These are phyloP conservation scores for Erebia epiphron DNA, from an alignment of 2,888 invertebrate species.

Conservation along the genomic window DNA sequence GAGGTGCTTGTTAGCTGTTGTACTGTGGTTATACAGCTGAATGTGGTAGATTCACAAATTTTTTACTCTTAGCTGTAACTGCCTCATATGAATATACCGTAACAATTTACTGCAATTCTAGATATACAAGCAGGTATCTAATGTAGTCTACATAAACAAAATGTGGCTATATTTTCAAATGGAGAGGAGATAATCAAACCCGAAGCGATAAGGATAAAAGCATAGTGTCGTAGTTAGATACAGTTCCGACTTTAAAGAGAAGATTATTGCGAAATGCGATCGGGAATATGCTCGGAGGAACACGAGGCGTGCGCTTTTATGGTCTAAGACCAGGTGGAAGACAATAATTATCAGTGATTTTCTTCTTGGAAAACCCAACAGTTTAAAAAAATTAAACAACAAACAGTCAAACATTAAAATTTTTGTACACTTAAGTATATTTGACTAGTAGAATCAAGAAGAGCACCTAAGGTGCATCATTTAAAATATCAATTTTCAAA, in stretches of 20 bases:
- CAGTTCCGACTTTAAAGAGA: constrained; percentile 59
- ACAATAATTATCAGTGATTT: too few relatives aligned
- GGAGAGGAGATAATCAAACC: constrained; percentile 40
- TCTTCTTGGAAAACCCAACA: too few relatives aligned
- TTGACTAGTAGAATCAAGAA: too few relatives aligned
- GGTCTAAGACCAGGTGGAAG: neutral
- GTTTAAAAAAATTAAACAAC: too few relatives aligned
- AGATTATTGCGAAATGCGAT: constrained; percentile 48
- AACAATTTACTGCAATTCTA: neutral
- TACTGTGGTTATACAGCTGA: neutral
- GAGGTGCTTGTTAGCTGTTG: too few relatives aligned
- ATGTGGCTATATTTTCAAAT: constrained; percentile 29
- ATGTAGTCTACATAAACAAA: neutral
- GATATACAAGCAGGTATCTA: neutral
- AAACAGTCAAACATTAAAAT: too few relatives aligned
- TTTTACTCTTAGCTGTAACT: neutral
- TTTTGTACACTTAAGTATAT: too few relatives aligned
- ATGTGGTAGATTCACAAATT: neutral
- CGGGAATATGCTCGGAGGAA: constrained; percentile 21
- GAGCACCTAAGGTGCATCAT: too few relatives aligned
- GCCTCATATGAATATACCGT: neutral
- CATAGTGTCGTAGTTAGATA: constrained; percentile 64
- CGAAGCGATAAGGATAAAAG: constrained; percentile 70
- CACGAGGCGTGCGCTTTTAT: constrained; percentile 16
- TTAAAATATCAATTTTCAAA: too few relatives aligned